Conservation (phyloP, 1,140 invertebrate species). For the Arion vulgaris region DNA sequence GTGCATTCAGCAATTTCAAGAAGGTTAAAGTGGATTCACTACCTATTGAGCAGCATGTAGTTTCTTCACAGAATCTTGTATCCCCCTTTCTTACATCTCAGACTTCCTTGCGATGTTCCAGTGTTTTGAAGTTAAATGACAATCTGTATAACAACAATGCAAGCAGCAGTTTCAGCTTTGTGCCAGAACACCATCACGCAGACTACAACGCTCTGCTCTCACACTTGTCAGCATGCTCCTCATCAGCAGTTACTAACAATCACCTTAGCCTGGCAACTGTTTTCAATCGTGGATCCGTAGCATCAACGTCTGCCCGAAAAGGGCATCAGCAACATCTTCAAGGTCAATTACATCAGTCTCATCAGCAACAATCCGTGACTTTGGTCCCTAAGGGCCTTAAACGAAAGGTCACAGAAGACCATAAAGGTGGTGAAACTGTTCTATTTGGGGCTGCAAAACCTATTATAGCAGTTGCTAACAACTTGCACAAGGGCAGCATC, state of each 20-base stretch:
- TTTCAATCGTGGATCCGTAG: slow-evolving; percentile 29
- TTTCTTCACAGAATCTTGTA: slow-evolving; percentile 40
- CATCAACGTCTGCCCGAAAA: slow-evolving; percentile 15
- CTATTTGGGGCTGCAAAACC: slow-evolving; percentile 25
- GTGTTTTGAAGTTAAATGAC: slow-evolving; percentile 39
- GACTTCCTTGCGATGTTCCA: slow-evolving; percentile 42
- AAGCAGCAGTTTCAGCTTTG: slow-evolving; percentile 40
- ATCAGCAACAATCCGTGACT: not conserved
- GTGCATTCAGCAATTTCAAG: slow-evolving; percentile 67
- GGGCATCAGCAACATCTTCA: slow-evolving; percentile 13
- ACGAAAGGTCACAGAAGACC: not conserved
- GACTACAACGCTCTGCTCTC: slow-evolving; percentile 44
- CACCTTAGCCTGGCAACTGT: slow-evolving; percentile 21
- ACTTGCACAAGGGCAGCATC: slow-evolving; percentile 11
- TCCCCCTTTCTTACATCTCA: slow-evolving; percentile 40
- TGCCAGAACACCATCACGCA: not conserved
- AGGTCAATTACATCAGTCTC: not conserved
- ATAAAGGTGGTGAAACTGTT: slow-evolving; percentile 20
- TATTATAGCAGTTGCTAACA: not conserved
- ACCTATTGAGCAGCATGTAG: slow-evolving; percentile 64
- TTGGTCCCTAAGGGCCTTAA: not conserved
- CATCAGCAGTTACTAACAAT: slow-evolving; percentile 20
- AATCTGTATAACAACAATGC: slow-evolving; percentile 44
- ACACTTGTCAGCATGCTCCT: slow-evolving; percentile 39
- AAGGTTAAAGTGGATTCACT: slow-evolving; percentile 65